phyloP scores from a whole-genome alignment of 2,888 invertebrate genomes.

The Dorcus hopei region DNA sequence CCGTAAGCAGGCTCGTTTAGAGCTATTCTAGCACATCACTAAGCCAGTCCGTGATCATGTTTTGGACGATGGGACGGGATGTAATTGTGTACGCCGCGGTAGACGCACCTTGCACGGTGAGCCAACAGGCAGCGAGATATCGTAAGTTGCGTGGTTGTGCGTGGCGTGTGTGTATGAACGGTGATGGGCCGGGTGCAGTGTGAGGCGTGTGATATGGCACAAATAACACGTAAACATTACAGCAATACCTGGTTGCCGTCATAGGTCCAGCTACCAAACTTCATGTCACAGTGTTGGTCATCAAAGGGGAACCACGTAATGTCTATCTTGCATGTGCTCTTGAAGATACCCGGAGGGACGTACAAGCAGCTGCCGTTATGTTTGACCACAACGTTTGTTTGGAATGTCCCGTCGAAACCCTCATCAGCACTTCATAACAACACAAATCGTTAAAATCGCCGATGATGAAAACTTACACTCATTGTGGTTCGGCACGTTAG shows the following conservation, averaged over 20 bases:
- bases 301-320: constrained; percentile 99
- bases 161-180: neutral
- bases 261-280: constrained; percentile 99
- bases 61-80: neutral
- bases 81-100: neutral
- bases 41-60: constrained; percentile 12
- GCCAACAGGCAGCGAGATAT: neutral
- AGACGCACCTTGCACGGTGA: constrained; percentile 5
- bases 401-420: constrained; percentile 99
- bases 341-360: constrained; percentile 99
- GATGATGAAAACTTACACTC: constrained; percentile 20
- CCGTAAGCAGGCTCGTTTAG: neutral
- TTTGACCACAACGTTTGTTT: constrained; percentile 98
- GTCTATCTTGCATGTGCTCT: constrained; percentile 99
- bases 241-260: constrained; percentile 88
- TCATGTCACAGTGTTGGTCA: constrained; percentile 99
- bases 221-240: constrained; percentile 38
- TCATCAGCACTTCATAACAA: constrained; percentile 89
- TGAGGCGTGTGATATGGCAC: constrained; percentile 28
- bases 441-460: constrained; percentile 47
- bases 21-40: constrained; percentile 4
- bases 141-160: no score
- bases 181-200: constrained; percentile 15
- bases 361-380: constrained; percentile 98
- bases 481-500: constrained; percentile 4